phyloP scores from a whole-genome alignment of 2,797 vertebrate genomes.

The Anableps anableps region DNA sequence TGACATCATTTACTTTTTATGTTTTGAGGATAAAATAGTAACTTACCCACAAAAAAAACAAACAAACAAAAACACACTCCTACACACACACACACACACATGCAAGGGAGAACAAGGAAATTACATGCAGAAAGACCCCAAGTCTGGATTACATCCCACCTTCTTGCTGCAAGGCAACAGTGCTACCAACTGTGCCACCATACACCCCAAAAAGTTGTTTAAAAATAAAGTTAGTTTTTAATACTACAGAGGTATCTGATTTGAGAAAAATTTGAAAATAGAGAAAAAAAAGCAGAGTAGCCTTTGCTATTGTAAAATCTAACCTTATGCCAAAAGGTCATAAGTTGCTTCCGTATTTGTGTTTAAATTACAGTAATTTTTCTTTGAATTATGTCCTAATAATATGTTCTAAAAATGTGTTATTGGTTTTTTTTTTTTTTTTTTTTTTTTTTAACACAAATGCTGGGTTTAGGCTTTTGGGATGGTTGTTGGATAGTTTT shows the following conservation, averaged over 20 bases:
- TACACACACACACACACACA: too few relatives aligned
- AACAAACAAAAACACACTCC: too few relatives aligned
- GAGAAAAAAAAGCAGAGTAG: neutral
- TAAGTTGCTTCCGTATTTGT: too few relatives aligned
- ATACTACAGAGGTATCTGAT: neutral
- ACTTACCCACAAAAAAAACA: neutral
- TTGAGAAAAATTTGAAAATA: neutral
- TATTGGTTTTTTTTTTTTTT: too few relatives aligned
- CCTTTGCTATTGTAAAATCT: too few relatives aligned
- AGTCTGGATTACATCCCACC: neutral
- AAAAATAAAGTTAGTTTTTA: neutral
- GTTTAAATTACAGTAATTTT: too few relatives aligned
- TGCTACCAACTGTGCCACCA: neutral
- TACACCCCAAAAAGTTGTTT: neutral
- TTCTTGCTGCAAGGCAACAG: neutral
- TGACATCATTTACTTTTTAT: neutral
- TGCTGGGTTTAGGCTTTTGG: neutral
- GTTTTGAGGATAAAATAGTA: neutral
- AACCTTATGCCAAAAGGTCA: too few relatives aligned
- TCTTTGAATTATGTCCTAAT: too few relatives aligned
- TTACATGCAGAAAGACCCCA: neutral
- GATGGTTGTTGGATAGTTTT: neutral
- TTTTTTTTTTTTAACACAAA: neutral
- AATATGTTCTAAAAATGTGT: too few relatives aligned
- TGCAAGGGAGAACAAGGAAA: neutral